phyloP scores from a whole-genome alignment of 2,113 vertebrate species.

The Podilymbus podiceps region DNA sequence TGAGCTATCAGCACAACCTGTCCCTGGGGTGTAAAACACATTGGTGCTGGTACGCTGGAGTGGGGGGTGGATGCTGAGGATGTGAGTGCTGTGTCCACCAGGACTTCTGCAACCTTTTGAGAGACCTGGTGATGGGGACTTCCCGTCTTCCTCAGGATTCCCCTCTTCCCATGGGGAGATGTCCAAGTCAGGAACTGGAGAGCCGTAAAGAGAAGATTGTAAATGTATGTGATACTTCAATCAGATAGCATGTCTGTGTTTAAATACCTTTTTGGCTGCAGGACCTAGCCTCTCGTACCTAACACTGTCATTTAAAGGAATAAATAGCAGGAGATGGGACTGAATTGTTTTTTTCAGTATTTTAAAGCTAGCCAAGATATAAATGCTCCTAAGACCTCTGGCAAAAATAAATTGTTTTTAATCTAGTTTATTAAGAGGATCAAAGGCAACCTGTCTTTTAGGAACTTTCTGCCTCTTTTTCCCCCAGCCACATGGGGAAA shows the following conservation, averaged over 20 bases:
- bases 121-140: not conserved
- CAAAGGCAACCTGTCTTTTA: not conserved
- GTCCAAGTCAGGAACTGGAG: not conserved
- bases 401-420: slow-evolving; percentile 8
- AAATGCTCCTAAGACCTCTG: slow-evolving; percentile 25
- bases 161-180: not conserved
- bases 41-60: fast-evolving
- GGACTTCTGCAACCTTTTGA: not conserved
- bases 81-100: not conserved
- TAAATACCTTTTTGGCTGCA: slow-evolving; percentile 27
- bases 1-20: not conserved
- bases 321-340: slow-evolving; percentile 4
- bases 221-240: not conserved
- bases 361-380: slow-evolving; percentile 3
- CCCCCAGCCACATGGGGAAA: not conserved
- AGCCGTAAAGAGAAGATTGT: not conserved
- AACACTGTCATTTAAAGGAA: not conserved
- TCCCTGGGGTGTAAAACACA: not conserved
- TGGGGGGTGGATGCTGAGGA: not conserved
- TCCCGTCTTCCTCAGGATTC: not conserved
- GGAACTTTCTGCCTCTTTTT: not conserved
- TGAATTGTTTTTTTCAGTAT: slow-evolving; percentile 27
- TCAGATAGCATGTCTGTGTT: not conserved
- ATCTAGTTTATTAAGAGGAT: slow-evolving; percentile 6
- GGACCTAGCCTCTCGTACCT: not conserved